A percentile compares a stretch with the other conserved stretches of the same genome.
phyloP scores from a whole-genome alignment of 2,888 invertebrate genomes.

The Galeopsomyia nigrocyanea region DNA sequence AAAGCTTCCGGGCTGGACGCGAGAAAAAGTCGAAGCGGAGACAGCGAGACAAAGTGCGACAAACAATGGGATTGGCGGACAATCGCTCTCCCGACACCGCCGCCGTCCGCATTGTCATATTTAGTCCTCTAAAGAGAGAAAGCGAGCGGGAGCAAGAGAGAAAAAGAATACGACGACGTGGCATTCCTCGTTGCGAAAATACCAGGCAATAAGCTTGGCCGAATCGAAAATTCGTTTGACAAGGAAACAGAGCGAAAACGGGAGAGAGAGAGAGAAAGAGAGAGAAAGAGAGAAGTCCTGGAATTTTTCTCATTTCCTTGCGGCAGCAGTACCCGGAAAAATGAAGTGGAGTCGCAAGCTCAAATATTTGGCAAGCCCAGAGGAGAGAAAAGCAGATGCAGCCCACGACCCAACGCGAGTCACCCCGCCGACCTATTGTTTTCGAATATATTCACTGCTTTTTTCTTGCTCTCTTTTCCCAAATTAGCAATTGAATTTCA shows the following conservation, averaged over 20 bases:
- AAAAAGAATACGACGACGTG: slow-evolving; percentile 6
- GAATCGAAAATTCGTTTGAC: slow-evolving; percentile 15
- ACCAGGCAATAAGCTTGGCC: neutral
- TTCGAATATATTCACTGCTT: slow-evolving; percentile 24
- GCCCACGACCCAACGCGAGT: slow-evolving; percentile 5
- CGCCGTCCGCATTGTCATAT: neutral
- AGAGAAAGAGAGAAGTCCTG: neutral
- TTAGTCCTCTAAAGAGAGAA: too few species aligned
- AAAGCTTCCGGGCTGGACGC: slow-evolving; percentile 19
- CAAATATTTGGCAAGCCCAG: slow-evolving; percentile 36
- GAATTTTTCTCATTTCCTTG: slow-evolving; percentile 15
- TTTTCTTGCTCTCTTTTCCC: too few species aligned
- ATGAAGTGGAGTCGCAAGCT: slow-evolving; percentile 14
- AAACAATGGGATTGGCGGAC: neutral
- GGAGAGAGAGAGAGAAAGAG: neutral
- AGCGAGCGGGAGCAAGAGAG: neutral
- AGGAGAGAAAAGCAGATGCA: slow-evolving; percentile 8
- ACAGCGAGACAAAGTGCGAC: neutral
- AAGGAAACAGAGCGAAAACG: neutral
- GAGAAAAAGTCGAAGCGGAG: neutral
- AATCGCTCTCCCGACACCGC: neutral
- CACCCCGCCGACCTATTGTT: slow-evolving; percentile 34
- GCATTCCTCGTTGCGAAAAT: too few species aligned
- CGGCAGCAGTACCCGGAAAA: slow-evolving; percentile 7
- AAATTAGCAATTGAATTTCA: too few species aligned